phyloP scores from a whole-genome alignment of 37 sponge, comb jelly and placozoan species.

The Spongilla lacustris region DNA sequence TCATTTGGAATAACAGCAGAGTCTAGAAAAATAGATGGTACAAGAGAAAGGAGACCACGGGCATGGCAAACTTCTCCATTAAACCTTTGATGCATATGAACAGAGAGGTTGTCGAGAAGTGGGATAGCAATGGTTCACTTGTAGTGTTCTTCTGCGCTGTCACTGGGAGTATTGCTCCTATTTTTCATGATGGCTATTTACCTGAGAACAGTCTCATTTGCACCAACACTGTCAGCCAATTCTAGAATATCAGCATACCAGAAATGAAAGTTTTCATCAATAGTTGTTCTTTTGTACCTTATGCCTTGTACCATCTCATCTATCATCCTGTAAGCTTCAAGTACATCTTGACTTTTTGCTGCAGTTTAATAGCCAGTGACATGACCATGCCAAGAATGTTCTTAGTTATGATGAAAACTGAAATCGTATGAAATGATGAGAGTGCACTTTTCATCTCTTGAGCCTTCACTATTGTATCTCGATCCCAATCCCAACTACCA shows the following conservation, averaged over 20 bases:
- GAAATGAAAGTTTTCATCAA: slow-evolving; percentile 35
- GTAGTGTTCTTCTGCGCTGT: slow-evolving; percentile 38
- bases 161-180: slow-evolving; percentile 33
- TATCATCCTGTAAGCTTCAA: slow-evolving; percentile 32
- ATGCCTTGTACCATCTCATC: slow-evolving; percentile 21
- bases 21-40: slow-evolving; percentile 17
- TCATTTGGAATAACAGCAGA: neutral
- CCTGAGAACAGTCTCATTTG: slow-evolving; percentile 42
- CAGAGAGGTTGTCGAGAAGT: slow-evolving; percentile 8
- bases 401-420: slow-evolving; percentile 45
- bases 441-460: slow-evolving; percentile 32
- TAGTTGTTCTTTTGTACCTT: slow-evolving; percentile 3
- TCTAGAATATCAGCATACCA: slow-evolving; percentile 52
- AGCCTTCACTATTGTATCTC: no score
- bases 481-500: no score
- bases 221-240: slow-evolving; percentile 38
- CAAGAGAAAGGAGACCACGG: slow-evolving; percentile 39
- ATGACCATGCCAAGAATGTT: slow-evolving; percentile 36
- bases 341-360: slow-evolving; percentile 50
- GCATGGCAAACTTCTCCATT: slow-evolving; percentile 28
- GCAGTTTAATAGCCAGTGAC: slow-evolving; percentile 44
- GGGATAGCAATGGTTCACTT: slow-evolving; percentile 39
- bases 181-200: slow-evolving; percentile 27
- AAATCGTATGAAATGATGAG: slow-evolving; percentile 52
- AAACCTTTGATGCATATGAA: slow-evolving; percentile 25